Percentiles rank a stretch among this genome's conserved stretches.
phyloP scores from a whole-genome alignment of 2,888 invertebrate species.

The Teleogryllus oceanicus region DNA sequence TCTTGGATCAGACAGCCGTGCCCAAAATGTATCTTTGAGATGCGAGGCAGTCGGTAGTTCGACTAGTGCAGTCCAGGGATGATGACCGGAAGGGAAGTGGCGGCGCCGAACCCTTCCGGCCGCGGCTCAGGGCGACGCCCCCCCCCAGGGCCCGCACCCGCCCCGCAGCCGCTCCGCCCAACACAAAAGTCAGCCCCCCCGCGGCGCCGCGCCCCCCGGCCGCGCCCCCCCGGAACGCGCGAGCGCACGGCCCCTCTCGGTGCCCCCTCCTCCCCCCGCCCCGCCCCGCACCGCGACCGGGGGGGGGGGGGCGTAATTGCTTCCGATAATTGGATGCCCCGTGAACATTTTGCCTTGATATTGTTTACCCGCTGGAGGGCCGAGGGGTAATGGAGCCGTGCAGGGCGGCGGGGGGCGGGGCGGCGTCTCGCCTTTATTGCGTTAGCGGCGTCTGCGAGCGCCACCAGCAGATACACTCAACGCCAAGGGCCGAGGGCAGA shows the following conservation, averaged over 20 bases:
- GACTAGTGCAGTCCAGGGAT: no score
- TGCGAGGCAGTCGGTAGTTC: no score
- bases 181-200: neutral
- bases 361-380: neutral
- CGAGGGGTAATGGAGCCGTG: neutral
- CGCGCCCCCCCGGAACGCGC: neutral
- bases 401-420: neutral
- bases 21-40: no score
- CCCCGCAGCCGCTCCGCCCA: neutral
- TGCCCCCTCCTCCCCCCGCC: neutral
- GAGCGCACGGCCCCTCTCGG: neutral
- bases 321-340: slow-evolving; percentile 18
- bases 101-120: no score
- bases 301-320: neutral
- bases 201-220: neutral
- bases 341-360: neutral
- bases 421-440: no score
- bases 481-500: no score
- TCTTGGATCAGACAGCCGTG: no score
- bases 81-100: no score
- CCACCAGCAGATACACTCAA: no score
- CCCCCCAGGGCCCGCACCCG: neutral
- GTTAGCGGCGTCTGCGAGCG: no score
- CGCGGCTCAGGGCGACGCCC: neutral
- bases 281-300: neutral